Evolutionary conservation across 2,797 vertebrate species (phyloP).

Genomic region (Avahi laniger): DNA sequence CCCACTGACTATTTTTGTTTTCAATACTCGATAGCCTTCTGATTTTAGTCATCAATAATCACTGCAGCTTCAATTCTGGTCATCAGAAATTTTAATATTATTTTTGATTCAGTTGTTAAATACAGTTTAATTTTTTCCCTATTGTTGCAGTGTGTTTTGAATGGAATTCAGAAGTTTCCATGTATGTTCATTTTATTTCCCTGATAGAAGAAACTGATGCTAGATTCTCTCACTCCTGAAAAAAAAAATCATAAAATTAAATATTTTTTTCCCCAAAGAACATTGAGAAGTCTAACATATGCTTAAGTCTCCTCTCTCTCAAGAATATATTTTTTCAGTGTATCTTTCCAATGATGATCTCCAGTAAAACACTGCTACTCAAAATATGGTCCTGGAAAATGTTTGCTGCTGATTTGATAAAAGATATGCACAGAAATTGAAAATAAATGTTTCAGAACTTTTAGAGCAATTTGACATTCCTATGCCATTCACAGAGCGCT

Average conservation of each 20-base stretch:
- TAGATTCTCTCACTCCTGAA: background rate
- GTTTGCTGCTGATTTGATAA: background rate
- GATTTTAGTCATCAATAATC: background rate
- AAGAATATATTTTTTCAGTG: background rate
- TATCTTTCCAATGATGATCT: background rate
- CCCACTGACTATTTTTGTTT: background rate
- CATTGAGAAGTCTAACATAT: background rate
- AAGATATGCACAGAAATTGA: background rate
- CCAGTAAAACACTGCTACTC: background rate
- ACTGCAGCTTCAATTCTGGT: background rate
- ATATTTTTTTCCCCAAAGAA: background rate
- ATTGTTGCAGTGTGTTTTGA: background rate
- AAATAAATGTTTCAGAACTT: background rate
- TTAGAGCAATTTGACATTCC: background rate
- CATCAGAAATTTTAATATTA: background rate
- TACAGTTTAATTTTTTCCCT: background rate
- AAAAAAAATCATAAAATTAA: background rate
- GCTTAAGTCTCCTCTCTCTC: background rate
- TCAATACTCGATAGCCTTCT: background rate
- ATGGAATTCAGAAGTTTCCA: background rate
- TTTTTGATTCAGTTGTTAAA: background rate
- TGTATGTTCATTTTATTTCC: background rate
- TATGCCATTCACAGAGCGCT: background rate
- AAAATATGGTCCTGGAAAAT: background rate
- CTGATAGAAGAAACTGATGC: background rate